Base-by-base conservation (phyloP, 2,113 vertebrate species). In the Leucopsar rothschildi region DNA sequence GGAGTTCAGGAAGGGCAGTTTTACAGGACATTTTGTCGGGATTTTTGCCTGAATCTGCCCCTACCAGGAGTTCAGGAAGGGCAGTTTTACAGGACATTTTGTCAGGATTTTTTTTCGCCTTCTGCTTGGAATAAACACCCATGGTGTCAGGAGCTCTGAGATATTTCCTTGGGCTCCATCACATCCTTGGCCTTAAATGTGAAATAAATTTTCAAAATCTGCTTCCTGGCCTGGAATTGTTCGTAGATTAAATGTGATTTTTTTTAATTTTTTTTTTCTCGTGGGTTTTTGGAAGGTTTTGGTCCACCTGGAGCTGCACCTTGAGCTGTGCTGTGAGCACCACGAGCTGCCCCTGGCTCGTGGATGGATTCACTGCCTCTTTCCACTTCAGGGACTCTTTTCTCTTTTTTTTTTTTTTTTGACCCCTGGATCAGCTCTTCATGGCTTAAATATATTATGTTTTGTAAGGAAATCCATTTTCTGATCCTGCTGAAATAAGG, bases 241-340 rank as follows among this genome's bases (percentile, higher is more conserved):
- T 18, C 1, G 5, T 4, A 17, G 75, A 20, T 55, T 40, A 42
- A 57, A 42, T 15, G 28, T n/a, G 13, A 7, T 49, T 11, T 12
- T 12, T 12, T 49, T 49, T 49, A 17, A 4, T 44, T 15, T 44
- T 49, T 23, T 42, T 89, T 78, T 72, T 29, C 37, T 68, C 8
- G 0, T 29, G 59, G 35, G 10, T 42, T 89, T 78, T 72, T 29
- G 4, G 8, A 24, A 76, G 63, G 4, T 1, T 44, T 52, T 33
- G 39, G 4, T n/a, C 22, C 24, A 0, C 11, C 29, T 37, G 35
- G 31, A 8, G 10, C 28, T 44, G 31, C 19, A 2, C 12, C 35
- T 40, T 2, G 1, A 56, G 75, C 37, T 24, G 47, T 4, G 40
- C 15, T 25, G 19, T 6, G 21, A 4, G 1, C 3, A 75, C 40